Base-by-base conservation (phyloP, 2,113 vertebrate species). In the Chaetodon trifascialis region DNA sequence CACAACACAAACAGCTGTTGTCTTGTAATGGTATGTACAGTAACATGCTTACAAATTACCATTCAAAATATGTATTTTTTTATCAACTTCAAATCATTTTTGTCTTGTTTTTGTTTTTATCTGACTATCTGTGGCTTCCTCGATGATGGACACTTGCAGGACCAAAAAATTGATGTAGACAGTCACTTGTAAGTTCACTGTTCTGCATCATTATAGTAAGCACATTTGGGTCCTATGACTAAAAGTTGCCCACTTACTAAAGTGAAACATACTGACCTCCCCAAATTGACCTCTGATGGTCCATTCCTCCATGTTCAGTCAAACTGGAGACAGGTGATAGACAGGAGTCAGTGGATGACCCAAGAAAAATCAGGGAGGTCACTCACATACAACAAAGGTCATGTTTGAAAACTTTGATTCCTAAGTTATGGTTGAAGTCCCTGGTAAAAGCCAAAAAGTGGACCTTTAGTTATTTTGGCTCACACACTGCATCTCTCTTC, bases 1-100 rank as follows among this genome's bases (percentile, higher is more conserved):
- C 68, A 80, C 47, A 49, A 71, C 51, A 56, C 67, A 63, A 62
- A 80, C 71, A 80, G 64, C 68, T 79, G 52, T 56, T 84, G 17
- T 59, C 7, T 15, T 58, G 56, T 59, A 0, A 34, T 47, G 30
- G 21, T 19, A 11, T 34, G 8, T 4, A 19, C 16, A 47, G 15
- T 19, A 16, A 7, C 23, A 19, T 30, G 7, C 4, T 47, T 47
- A 9, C 11, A 30, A 30, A 30, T 30, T 10, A 25, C n/a, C 10
- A 25, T 25, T 25, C 1, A 14, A 65, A 46, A 6, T 16, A 4
- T 65, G n/a, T 65, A 23, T 14, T 65, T 58, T 23, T 16, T n/a
- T n/a, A 46, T 16, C 2, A 25, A 15, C 21, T 64, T 42, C 14
- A 23, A 64, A 64, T n/a, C 9, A 40, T 42, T 40, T 42, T n/a